Percentiles rank a stretch among this genome's conserved stretches.
Evolutionary conservation across 2,113 vertebrate species (phyloP).

Genomic region (Sinocyclocheilus grahami): DNA sequence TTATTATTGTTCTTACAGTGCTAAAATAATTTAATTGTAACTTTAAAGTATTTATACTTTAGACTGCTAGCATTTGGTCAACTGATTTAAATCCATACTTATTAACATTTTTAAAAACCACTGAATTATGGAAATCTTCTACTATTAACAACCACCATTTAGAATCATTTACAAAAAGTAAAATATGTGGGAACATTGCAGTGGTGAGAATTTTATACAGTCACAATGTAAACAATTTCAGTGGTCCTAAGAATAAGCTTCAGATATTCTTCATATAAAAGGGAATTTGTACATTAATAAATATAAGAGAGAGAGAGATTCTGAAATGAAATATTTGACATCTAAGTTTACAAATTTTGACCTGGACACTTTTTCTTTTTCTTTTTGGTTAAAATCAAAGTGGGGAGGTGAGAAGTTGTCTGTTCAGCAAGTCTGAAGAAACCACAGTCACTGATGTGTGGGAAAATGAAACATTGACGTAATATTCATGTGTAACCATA

Average conservation of each 20-base stretch:
- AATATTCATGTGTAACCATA: constrained; percentile 26
- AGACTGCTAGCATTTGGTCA: not conserved
- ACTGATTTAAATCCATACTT: not conserved
- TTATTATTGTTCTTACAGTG: not conserved
- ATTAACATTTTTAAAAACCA: not conserved
- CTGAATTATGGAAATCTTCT: not conserved
- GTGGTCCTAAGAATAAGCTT: not conserved
- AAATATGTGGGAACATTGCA: not conserved
- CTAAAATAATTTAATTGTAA: not conserved
- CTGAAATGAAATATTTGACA: not conserved
- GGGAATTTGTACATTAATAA: too few species aligned
- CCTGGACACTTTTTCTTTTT: not conserved
- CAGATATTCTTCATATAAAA: not conserved
- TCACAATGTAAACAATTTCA: not conserved
- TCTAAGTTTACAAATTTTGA: not conserved
- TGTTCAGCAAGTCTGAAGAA: not conserved
- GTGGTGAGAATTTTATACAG: not conserved
- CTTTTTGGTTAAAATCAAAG: not conserved
- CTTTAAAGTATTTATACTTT: not conserved
- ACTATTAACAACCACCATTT: not conserved
- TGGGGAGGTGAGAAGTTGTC: not conserved
- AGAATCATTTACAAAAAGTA: not conserved
- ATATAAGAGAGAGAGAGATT: too few species aligned
- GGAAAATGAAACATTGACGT: constrained; percentile 10
- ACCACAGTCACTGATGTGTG: not conserved